phyloP scores from a whole-genome alignment of 1,140 invertebrate species.

The Cherax quadricarinatus region DNA sequence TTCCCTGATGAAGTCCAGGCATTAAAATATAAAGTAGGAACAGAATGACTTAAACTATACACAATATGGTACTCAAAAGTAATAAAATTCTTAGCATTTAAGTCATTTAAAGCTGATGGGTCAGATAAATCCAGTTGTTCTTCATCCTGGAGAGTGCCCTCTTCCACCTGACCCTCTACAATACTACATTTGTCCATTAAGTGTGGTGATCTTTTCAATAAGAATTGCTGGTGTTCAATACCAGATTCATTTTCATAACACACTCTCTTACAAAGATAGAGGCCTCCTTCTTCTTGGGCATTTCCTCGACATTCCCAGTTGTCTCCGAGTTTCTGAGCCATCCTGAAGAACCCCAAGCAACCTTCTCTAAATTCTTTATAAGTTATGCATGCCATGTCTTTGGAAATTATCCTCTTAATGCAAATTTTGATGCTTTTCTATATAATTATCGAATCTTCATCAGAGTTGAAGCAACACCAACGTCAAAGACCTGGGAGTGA shows the following conservation, averaged over 20 bases:
- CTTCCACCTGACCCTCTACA: background rate
- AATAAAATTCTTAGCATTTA: background rate
- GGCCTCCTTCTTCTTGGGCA: slow-evolving; percentile 10
- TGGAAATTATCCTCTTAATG: background rate
- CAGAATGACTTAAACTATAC: slow-evolving; percentile 43
- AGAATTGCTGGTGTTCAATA: background rate
- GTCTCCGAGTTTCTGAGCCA: slow-evolving; percentile 16
- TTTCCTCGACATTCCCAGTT: slow-evolving; percentile 20
- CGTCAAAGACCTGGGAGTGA: too few relatives aligned
- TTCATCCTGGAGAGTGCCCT: background rate
- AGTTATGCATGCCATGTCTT: slow-evolving; percentile 5
- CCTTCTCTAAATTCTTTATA: slow-evolving; percentile 37
- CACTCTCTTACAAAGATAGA: slow-evolving; percentile 20
- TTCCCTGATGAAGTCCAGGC: slow-evolving; percentile 40
- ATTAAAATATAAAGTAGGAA: slow-evolving; percentile 51
- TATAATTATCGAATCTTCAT: background rate
- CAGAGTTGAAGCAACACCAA: background rate
- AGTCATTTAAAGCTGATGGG: slow-evolving; percentile 4
- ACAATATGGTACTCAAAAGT: slow-evolving; percentile 49
- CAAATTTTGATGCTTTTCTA: background rate
- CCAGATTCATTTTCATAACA: background rate
- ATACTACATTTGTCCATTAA: background rate
- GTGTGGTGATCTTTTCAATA: background rate
- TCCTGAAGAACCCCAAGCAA: slow-evolving; percentile 32
- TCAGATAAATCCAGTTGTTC: background rate